A percentile compares a stretch with the other conserved stretches of the same genome.
These are phyloP conservation scores for Dicranocentrus wangi DNA, from an alignment of 2,888 invertebrate genomes.

Conservation along the genomic window DNA sequence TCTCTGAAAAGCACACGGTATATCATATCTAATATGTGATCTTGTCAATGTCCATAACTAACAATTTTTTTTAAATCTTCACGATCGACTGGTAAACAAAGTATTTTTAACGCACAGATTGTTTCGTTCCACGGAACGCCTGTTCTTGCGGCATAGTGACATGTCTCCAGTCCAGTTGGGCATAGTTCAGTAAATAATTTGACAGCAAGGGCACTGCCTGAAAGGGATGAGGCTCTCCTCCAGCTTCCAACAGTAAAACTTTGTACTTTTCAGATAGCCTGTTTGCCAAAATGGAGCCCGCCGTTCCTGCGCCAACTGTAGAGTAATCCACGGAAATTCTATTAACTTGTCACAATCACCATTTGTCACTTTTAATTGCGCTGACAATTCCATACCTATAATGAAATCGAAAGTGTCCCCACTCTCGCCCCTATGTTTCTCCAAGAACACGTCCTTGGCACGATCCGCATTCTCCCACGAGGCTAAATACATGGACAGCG, in stretches of 20 bases:
- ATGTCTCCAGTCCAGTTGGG: conserved; percentile 63
- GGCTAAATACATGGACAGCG: conserved; percentile 53
- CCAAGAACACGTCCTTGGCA: conserved; percentile 51
- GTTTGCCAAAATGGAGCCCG: conserved; percentile 51
- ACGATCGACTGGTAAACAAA: neutral
- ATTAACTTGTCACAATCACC: too few species aligned
- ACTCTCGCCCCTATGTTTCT: conserved; percentile 48
- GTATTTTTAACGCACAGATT: conserved; percentile 25
- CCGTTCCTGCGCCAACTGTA: conserved; percentile 59
- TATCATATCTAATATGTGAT: too few species aligned
- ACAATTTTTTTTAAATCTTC: neutral
- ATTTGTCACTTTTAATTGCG: too few species aligned
- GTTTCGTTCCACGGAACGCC: conserved; percentile 33
- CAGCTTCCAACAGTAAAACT: conserved; percentile 51
- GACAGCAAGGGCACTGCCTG: conserved; percentile 58
- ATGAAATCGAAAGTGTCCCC: conserved; percentile 65
- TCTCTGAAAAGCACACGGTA: conserved; percentile 10
- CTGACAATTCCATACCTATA: conserved; percentile 59
- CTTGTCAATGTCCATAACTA: neutral
- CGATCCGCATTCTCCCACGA: conserved; percentile 64
- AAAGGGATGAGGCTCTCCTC: conserved; percentile 54
- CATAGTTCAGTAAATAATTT: conserved; percentile 55
- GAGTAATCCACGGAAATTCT: too few species aligned
- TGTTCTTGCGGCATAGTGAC: conserved; percentile 46
- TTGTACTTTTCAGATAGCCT: conserved; percentile 29